These are phyloP conservation scores for Labroides dimidiatus DNA, from an alignment of 2,797 vertebrate genomes.

Conservation along the genomic window DNA sequence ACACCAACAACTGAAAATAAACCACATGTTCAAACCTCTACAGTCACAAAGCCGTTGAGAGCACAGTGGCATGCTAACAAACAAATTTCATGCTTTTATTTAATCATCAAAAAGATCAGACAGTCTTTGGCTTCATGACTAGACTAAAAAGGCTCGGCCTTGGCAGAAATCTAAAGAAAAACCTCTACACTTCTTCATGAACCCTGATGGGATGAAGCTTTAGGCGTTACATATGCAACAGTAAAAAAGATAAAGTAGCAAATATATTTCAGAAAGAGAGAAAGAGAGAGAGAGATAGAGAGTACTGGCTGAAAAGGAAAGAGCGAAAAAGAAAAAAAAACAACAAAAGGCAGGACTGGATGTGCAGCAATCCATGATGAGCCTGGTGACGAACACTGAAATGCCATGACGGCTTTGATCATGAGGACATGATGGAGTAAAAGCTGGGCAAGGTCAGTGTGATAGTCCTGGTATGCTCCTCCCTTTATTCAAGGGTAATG, in stretches of 20 bases:
- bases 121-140: too few species aligned
- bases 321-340: not conserved
- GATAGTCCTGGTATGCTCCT: slow-evolving; percentile 19
- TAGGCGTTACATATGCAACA: not conserved
- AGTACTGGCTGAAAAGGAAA: too few species aligned
- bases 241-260: slow-evolving; percentile 9
- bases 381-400: slow-evolving; percentile 33
- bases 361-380: slow-evolving; percentile 23
- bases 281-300: not conserved
- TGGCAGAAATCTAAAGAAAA: slow-evolving; percentile 6
- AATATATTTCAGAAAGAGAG: slow-evolving; percentile 12
- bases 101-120: too few species aligned
- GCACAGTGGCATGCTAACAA: too few species aligned
- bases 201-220: not conserved
- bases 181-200: slow-evolving; percentile 13
- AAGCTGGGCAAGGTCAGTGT: slow-evolving; percentile 25
- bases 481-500: slow-evolving; percentile 49
- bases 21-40: too few species aligned
- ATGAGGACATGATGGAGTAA: slow-evolving; percentile 37
- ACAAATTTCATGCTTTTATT: too few species aligned
- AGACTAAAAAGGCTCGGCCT: not conserved
- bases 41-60: too few species aligned
- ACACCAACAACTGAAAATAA: too few species aligned
- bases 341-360: not conserved
- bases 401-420: slow-evolving; percentile 55